phyloP scores from a whole-genome alignment of 1,140 invertebrate genomes.

The Lepidurus couesii region DNA sequence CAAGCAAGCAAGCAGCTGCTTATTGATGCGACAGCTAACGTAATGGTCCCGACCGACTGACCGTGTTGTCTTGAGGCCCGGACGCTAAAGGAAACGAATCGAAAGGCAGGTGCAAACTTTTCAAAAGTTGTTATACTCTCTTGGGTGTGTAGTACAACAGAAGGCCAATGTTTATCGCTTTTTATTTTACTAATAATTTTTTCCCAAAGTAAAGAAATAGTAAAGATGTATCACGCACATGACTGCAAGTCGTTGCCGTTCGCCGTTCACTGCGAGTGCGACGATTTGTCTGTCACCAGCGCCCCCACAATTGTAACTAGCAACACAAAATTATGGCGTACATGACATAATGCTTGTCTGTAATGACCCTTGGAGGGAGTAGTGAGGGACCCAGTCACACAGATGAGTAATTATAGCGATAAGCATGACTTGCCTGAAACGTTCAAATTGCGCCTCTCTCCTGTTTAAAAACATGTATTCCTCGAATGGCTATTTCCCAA shows the following conservation, averaged over 20 bases:
- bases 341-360: not conserved
- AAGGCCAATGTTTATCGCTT: not conserved
- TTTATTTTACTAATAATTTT: not conserved
- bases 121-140: not conserved
- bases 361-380: not conserved
- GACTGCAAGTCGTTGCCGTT: not conserved
- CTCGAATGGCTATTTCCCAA: not conserved
- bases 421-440: not conserved
- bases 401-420: conserved; percentile 1
- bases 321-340: not conserved
- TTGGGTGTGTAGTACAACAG: not conserved
- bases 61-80: conserved; percentile 12
- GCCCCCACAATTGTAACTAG: not conserved
- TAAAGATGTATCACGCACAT: not conserved
- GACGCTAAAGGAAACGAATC: conserved; percentile 7
- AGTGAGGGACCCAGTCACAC: not conserved
- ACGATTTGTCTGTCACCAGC: not conserved
- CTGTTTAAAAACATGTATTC: not conserved
- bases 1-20: not conserved
- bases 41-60: conserved; percentile 20
- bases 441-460: not conserved
- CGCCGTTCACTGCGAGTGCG: not conserved
- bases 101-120: conserved; percentile 4
- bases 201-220: not conserved
- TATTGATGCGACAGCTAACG: conserved; percentile 16